Conservation (phyloP, 2,113 vertebrate species). For the Crotalus tigris region DNA sequence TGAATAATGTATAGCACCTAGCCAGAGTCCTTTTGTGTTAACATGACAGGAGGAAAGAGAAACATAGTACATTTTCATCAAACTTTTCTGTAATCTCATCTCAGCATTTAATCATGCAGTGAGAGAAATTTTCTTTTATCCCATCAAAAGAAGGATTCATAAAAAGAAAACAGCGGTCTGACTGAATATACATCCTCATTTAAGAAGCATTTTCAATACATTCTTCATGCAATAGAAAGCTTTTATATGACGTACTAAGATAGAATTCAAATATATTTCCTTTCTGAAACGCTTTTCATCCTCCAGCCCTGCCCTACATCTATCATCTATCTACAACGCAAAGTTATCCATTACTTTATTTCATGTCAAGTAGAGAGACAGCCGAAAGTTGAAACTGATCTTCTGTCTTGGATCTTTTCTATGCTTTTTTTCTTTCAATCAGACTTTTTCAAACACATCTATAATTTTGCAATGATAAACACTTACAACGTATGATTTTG, state of each 20-base stretch:
- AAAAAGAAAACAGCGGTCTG: background rate
- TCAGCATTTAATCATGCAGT: background rate
- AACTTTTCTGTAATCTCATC: background rate
- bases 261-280: background rate
- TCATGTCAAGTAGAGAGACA: conserved; percentile 13
- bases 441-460: background rate
- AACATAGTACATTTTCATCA: background rate
- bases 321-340: background rate
- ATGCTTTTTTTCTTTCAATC: background rate
- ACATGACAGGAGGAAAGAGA: background rate
- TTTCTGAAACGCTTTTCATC: background rate
- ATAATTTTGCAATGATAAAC: background rate
- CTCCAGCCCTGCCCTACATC: background rate
- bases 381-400: background rate
- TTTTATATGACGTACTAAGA: background rate
- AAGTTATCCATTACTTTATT: background rate
- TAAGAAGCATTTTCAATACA: background rate
- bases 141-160: background rate
- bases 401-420: background rate
- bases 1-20: background rate
- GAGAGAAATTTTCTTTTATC: background rate
- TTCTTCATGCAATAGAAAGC: background rate
- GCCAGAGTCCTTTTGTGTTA: background rate
- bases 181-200: background rate
- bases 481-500: background rate